Conservation (phyloP, 1,140 invertebrate species). For the Drosophila repleta region DNA sequence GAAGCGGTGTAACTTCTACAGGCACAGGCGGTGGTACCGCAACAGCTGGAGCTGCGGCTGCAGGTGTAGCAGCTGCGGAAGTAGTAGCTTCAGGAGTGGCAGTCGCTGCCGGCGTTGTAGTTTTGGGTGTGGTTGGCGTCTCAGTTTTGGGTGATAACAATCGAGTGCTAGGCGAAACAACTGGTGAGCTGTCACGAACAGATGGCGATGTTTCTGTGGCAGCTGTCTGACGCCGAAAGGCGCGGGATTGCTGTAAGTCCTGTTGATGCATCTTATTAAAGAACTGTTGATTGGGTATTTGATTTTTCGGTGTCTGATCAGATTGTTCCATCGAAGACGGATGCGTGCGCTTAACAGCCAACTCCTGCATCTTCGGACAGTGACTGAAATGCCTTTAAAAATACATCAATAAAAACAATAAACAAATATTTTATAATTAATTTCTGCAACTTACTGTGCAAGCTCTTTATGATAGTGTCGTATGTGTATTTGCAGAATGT, state of each 20-base stretch:
- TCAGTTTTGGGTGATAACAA: slow-evolving; percentile 4
- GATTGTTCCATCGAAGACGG: slow-evolving; percentile 85
- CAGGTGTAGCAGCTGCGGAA: too few relatives aligned
- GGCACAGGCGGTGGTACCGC: slow-evolving; percentile 1
- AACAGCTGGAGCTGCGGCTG: neutral
- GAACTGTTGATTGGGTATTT: slow-evolving; percentile 83
- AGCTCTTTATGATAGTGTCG: slow-evolving; percentile 95
- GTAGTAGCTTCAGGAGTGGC: neutral
- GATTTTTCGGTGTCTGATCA: slow-evolving; percentile 85
- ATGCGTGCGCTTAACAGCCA: slow-evolving; percentile 91
- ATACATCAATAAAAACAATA: neutral
- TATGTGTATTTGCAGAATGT: slow-evolving; percentile 94
- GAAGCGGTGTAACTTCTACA: neutral
- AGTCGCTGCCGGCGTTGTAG: neutral
- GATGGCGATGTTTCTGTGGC: slow-evolving; percentile 39
- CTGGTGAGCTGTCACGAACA: slow-evolving; percentile 19
- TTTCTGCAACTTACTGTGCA: slow-evolving; percentile 84
- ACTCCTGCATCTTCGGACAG: slow-evolving; percentile 93
- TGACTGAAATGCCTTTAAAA: slow-evolving; percentile 86
- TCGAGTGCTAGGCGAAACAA: slow-evolving; percentile 31
- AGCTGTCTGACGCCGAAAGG: slow-evolving; percentile 46
- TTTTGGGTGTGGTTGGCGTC: slow-evolving; percentile 9
- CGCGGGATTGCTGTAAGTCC: slow-evolving; percentile 72
- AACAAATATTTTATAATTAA: neutral
- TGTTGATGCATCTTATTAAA: slow-evolving; percentile 81